A percentile compares a stretch with the other conserved stretches of the same genome.
Evolutionary conservation across 1,140 invertebrate genomes (phyloP).

Genomic region (Sitophilus oryzae): DNA sequence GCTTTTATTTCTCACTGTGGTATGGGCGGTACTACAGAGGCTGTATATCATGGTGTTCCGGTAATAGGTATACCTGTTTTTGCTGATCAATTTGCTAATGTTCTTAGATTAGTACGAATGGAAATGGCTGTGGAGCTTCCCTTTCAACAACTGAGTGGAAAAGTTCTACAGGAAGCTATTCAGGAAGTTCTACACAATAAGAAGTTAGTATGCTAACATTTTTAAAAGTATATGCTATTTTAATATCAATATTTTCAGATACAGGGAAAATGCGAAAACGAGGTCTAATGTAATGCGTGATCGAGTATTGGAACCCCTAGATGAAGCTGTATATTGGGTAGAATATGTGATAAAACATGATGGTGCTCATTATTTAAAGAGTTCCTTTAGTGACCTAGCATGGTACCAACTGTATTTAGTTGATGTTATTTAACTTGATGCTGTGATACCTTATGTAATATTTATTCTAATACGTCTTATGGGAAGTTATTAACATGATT

Average conservation of each 20-base stretch:
- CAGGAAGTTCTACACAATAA: conserved; percentile 38
- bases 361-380: conserved; percentile 57
- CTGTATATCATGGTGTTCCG: conserved; percentile 48
- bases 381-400: conserved; percentile 51
- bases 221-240: background rate
- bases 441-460: background rate
- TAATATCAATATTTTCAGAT: conserved; percentile 10
- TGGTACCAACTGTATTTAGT: conserved; percentile 48
- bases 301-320: conserved; percentile 49
- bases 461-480: too few species aligned
- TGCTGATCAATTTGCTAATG: conserved; percentile 38
- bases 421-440: conserved; percentile 24
- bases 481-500: too few species aligned
- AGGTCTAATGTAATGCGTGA: conserved; percentile 52
- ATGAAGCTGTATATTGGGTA: conserved; percentile 61
- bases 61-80: conserved; percentile 44
- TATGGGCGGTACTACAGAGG: conserved; percentile 42
- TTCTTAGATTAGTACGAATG: conserved; percentile 29
- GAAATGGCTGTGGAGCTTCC: conserved; percentile 33
- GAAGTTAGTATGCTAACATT: conserved; percentile 28
- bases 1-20: conserved; percentile 35
- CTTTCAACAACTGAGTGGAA: conserved; percentile 36
- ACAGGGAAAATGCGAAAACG: conserved; percentile 41
- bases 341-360: conserved; percentile 63
- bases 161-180: conserved; percentile 33